Evolutionary conservation across 1,140 invertebrate species (phyloP), one percentile per base, ranked within the genome.

Genomic region (Pseudomyrmex gracilis): DNA sequence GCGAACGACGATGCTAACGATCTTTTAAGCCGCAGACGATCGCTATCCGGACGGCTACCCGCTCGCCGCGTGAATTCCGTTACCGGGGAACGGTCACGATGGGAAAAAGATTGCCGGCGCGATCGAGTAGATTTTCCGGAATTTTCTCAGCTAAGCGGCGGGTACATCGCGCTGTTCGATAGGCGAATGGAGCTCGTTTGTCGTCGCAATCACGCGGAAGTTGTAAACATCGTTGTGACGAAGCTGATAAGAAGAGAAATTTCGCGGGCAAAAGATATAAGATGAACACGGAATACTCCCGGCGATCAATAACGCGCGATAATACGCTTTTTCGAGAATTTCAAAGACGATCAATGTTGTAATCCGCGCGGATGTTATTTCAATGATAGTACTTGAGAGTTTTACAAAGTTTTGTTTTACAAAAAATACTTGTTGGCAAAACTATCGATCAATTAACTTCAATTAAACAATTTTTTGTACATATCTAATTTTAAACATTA

Each of bases 1-100:
- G 45, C 51, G 63, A 86, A 91, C 77, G 67, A 85, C 85, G 85
- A 87, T 85, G 84, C 70, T 91, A 91, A 91, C 89, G 90, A 90
- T 84, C 84, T 85, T 85, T 90, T 87, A 89, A 91, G 67, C 83
- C 85, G 55, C 61, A 64, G 74, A 70, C 66, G 76, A 80, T 80
- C 66, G 22, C 66, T 71, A 80, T 80, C 53, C 22, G 53, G 8
- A 22, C 58, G 58, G 7, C 43, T 10, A 34, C 22, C 17, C 20
- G 53, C 66, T 63, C 68, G 71, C 49, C 67, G 43, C 20, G 47
- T 34, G 68, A 73, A 82, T 82, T 82, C 63, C 80, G 47, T 58
- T 58, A 20, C 10, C 22, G 43, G 15, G n/a, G 22, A 70, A 22
- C 13, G 45, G 22, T 17, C 43, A 61, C 60, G 60, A 73, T 73